These are phyloP conservation scores for Phengaris alcon DNA, from an alignment of 2,888 invertebrate species.

Conservation along the genomic window DNA sequence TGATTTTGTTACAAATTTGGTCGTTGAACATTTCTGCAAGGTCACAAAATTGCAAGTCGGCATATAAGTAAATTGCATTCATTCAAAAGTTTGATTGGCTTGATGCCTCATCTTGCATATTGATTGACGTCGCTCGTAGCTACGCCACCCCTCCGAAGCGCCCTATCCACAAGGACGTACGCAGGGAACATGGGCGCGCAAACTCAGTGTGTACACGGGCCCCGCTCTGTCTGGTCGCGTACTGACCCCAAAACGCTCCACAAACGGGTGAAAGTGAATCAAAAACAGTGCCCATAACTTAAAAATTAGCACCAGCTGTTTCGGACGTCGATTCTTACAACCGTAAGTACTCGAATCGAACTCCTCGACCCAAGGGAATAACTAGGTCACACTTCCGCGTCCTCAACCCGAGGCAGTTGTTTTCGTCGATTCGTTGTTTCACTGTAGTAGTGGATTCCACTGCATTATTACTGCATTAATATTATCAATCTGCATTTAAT, in stretches of 20 bases:
- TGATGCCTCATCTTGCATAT: slow-evolving; percentile 70
- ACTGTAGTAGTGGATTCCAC: not conserved
- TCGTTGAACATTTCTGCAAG: not conserved
- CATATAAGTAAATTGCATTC: slow-evolving; percentile 1
- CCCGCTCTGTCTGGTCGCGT: slow-evolving; percentile 57
- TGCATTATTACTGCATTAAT: not conserved
- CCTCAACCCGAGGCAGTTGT: slow-evolving; percentile 52
- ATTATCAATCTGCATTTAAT: not conserved
- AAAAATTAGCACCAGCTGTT: slow-evolving; percentile 47
- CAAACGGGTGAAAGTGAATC: slow-evolving; percentile 46
- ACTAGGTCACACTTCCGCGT: slow-evolving; percentile 74
- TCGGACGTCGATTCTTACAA: slow-evolving; percentile 61
- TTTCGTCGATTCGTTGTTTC: slow-evolving; percentile 36
- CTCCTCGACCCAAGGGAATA: slow-evolving; percentile 36
- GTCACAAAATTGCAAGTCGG: not conserved
- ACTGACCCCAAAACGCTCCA: slow-evolving; percentile 43
- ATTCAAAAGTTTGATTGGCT: slow-evolving; percentile 50
- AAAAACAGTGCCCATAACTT: slow-evolving; percentile 39
- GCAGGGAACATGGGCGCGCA: slow-evolving; percentile 76
- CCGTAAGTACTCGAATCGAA: slow-evolving; percentile 27
- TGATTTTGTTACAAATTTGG: not conserved
- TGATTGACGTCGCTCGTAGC: slow-evolving; percentile 73
- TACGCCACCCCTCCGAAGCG: slow-evolving; percentile 71
- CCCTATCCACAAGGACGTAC: slow-evolving; percentile 75
- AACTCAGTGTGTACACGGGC: slow-evolving; percentile 66